Evolutionary conservation across 2,113 vertebrate species (phyloP).

Genomic region (Neolamprologus cancellatus): DNA sequence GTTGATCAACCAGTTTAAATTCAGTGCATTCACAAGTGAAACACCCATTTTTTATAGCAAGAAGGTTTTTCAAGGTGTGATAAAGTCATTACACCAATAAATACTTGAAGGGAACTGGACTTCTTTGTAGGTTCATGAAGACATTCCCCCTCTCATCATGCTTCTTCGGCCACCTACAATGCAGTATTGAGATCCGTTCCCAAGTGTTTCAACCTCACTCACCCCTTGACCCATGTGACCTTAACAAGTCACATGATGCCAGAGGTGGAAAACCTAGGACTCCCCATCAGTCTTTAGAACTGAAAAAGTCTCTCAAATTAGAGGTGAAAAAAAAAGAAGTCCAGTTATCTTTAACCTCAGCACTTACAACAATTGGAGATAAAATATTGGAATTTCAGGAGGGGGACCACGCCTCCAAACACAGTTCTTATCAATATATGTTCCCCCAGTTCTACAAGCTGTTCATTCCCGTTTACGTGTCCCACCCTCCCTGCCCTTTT

Average conservation of each 20-base stretch:
- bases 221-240: not conserved
- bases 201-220: not conserved
- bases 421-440: not conserved
- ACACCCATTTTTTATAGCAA: not conserved
- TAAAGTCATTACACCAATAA: not conserved
- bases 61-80: not conserved
- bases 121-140: not conserved
- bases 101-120: not conserved
- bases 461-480: rapidly evolving
- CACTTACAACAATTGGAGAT: not conserved
- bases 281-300: not conserved
- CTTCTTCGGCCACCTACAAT: not conserved
- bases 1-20: not conserved
- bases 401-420: not conserved
- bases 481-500: not conserved
- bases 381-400: not conserved
- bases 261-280: not conserved
- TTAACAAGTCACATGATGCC: not conserved
- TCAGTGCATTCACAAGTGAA: not conserved
- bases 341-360: not conserved
- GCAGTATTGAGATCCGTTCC: not conserved
- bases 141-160: not conserved
- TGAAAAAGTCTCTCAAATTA: not conserved
- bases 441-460: not conserved
- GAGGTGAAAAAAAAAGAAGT: not conserved